phyloP scores from a whole-genome alignment of 2,797 vertebrate genomes.

The Enteromius afrohamiltoni region DNA sequence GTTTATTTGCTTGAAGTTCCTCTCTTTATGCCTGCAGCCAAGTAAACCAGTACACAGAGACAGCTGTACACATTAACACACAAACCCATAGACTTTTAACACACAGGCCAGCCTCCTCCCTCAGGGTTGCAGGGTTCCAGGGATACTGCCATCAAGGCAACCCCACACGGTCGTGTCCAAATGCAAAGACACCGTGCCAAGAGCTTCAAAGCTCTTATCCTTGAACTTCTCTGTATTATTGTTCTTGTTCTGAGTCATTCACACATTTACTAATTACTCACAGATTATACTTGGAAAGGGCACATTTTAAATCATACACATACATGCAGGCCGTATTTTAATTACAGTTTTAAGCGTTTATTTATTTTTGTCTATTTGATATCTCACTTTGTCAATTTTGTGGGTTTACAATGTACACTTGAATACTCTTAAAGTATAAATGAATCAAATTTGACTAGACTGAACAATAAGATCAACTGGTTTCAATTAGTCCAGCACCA shows the following conservation, averaged over 20 bases:
- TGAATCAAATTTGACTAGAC: background rate
- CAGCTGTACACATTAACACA: constrained; percentile 42
- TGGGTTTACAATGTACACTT: background rate
- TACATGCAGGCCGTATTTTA: background rate
- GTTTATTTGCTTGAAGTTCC: constrained; percentile 36
- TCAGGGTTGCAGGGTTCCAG: constrained; percentile 40
- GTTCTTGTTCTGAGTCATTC: background rate
- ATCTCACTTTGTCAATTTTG: background rate
- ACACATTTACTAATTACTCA: background rate
- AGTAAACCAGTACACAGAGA: constrained; percentile 38
- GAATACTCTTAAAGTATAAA: background rate
- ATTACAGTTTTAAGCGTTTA: background rate
- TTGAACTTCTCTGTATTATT: background rate
- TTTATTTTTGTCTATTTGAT: background rate
- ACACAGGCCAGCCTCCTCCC: constrained; percentile 26
- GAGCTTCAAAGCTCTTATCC: constrained; percentile 1
- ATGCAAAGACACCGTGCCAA: constrained; percentile 11
- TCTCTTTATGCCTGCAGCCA: constrained; percentile 32
- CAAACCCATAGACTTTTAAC: constrained; percentile 15
- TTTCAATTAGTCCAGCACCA: background rate
- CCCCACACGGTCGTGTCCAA: constrained; percentile 20
- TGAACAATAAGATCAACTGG: background rate
- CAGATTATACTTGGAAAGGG: background rate
- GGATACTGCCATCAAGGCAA: constrained; percentile 42
- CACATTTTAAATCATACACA: background rate